Evolutionary conservation across 2,888 invertebrate genomes (phyloP).

Genomic region (Chrysopilus asiliformis): DNA sequence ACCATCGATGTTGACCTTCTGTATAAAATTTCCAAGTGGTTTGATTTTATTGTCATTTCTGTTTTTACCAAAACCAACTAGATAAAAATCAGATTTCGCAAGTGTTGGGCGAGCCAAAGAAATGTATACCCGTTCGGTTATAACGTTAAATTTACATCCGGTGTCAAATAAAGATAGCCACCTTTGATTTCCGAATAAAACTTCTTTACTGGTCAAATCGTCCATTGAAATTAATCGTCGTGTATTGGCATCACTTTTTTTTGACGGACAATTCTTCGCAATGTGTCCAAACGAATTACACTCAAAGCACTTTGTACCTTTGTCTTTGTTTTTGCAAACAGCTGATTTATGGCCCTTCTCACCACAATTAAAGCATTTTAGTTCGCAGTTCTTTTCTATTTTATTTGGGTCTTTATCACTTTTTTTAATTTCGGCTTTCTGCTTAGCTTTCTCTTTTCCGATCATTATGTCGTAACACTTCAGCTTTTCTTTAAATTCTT

Average conservation of each 20-base stretch:
- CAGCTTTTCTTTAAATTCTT: slow-evolving; percentile 15
- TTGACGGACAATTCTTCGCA: background rate
- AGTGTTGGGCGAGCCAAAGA: background rate
- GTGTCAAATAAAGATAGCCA: background rate
- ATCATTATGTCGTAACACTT: slow-evolving; percentile 1
- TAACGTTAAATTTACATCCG: background rate
- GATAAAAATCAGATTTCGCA: background rate
- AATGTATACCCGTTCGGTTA: background rate
- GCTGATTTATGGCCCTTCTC: background rate
- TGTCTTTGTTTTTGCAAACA: slow-evolving; percentile 1
- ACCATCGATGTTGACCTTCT: background rate
- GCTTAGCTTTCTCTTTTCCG: background rate
- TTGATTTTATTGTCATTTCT: background rate
- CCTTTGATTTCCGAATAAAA: background rate
- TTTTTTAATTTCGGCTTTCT: background rate
- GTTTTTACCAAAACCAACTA: background rate
- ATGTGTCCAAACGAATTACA: slow-evolving; percentile 4
- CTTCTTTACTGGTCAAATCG: background rate
- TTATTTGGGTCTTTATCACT: background rate
- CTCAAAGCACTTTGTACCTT: slow-evolving; percentile 4
- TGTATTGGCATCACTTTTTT: background rate
- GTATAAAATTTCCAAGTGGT: background rate
- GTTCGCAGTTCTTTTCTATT: background rate
- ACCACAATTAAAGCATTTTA: slow-evolving; percentile 2
- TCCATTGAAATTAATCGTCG: background rate